Evolutionary conservation across 1,140 invertebrate genomes (phyloP), one percentile per base, ranked within the genome.

Genomic region (Lasaia peninsularis): DNA sequence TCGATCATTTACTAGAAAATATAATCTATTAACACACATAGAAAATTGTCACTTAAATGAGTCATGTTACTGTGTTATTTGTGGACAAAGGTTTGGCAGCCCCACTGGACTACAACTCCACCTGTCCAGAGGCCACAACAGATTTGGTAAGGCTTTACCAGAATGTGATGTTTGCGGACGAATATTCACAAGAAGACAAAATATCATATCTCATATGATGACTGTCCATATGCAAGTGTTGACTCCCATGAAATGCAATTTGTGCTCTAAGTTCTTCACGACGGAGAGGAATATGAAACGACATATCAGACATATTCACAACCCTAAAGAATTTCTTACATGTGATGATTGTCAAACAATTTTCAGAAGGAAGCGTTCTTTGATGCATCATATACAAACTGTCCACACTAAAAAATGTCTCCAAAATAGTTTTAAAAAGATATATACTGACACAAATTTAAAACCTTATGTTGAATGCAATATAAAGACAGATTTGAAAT

Each of bases 91-190:
- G 6, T 81, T 85, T 18, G 72, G 71, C 1, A 80, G 72, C n/a
- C 64, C 72, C 0, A 60, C 69, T 0, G 78, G 71, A 0, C 24
- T 85, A 2, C 68, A 78, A 7, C 58, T 71, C 0, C 83, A 86
- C 50, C 6, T 81, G 0, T 61, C 52, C 0, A 12, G 71, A 32
- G 83, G 83, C 0, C 83, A 86, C 52, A 86, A 86, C 20, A 59
- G 71, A 1, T 67, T 63, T 9, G 60, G 63, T 1, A 72, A 83
- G 44, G 61, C 68, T 0, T 72, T 70, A 8, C 83, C 83, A 0
- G 80, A 86, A 56, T 86, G 80, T 32, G 80, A 86, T 32, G n/a
- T 84, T 2, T 86, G 83, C 37, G 83, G 83, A 0, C 60, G 76
- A 14, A 73, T 81, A 0, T 86, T 83, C 28, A 78, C 76, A 0